A percentile compares a stretch with the other conserved stretches of the same genome.
These are phyloP conservation scores for Apteryx mantelli DNA, from an alignment of 2,113 vertebrate genomes.

Conservation along the genomic window DNA sequence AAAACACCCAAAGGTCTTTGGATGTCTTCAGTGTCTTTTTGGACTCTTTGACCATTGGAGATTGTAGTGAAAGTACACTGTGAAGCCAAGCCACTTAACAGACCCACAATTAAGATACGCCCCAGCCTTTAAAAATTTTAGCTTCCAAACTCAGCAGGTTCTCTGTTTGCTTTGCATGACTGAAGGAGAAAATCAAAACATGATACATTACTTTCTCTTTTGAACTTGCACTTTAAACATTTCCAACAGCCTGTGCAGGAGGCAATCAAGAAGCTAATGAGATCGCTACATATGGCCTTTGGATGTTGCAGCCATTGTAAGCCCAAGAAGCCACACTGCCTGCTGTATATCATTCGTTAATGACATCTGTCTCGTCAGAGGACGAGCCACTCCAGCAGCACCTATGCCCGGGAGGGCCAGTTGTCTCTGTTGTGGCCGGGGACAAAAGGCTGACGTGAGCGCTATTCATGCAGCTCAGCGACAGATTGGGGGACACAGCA, in stretches of 20 bases:
- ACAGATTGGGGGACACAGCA: conserved; percentile 36
- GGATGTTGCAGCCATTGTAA: conserved; percentile 18
- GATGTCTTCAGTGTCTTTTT: conserved; percentile 9
- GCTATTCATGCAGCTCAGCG: background rate
- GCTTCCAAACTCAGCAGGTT: conserved; percentile 35
- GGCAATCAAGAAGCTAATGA: conserved; percentile 54
- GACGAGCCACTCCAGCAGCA: conserved; percentile 39
- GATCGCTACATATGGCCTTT: conserved; percentile 58
- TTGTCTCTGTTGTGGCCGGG: background rate
- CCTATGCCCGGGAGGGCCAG: background rate
- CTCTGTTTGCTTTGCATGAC: conserved; percentile 39
- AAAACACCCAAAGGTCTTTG: conserved; percentile 26
- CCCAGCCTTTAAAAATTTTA: background rate
- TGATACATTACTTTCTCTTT: conserved; percentile 51
- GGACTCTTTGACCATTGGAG: background rate
- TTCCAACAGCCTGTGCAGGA: conserved; percentile 59
- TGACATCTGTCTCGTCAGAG: conserved; percentile 24
- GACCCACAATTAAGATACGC: background rate
- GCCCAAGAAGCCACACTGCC: background rate
- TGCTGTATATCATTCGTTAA: background rate
- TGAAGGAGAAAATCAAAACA: conserved; percentile 45
- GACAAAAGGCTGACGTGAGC: conserved; percentile 16
- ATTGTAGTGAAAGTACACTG: background rate
- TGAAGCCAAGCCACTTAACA: background rate
- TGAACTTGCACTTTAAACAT: conserved; percentile 61